Base-by-base conservation (phyloP, 1,140 invertebrate species). In the Gryon sp. region DNA sequence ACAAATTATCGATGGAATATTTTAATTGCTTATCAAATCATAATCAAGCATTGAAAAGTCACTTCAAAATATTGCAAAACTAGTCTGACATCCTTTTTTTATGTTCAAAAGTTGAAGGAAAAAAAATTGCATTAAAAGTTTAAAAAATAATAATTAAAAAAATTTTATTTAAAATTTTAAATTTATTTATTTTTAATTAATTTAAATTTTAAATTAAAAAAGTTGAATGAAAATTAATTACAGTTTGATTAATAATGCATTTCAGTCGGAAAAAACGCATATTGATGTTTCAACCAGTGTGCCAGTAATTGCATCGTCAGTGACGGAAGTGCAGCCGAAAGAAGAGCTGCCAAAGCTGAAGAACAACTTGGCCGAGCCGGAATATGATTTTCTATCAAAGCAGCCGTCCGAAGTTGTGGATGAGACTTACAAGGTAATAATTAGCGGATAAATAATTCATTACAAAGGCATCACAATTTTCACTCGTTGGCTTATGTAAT, bases 381-480 rank as follows among this genome's bases (percentile, higher is more conserved):
- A 95, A 87, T 95, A 95, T 78, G 94, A 95, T 84, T 94, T 94
- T 79, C 89, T 95, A 9, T 95, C 94, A 0, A 91, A 94, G 22
- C 94, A 95, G 80, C 94, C 94, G 0, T 92, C 93, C 9, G 94
- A 95, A 89, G 92, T 94, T 46, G 91, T 93, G 6, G 93, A 94
- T 81, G 93, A 95, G 86, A 94, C 93, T 1, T 95, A 92, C 82
- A 91, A 90, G 78, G 90, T 93, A 81, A 18, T n/a, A 2, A 18
- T 36, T 0, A 34, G 20, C 52, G n/a, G 24, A 18, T 55, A 45
- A 36, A 15, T 30, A 11, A 3, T 7, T 36, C 14, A 59, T 43
- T 32, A 7, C 7, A 4, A 19, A 36, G 19, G 9, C 5, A 32
- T 2, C 11, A 34, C 32, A 30, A 65, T 59, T 74, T 74, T 59